phyloP scores from a whole-genome alignment of 2,113 vertebrate genomes.

The Ictidomys tridecemlineatus region DNA sequence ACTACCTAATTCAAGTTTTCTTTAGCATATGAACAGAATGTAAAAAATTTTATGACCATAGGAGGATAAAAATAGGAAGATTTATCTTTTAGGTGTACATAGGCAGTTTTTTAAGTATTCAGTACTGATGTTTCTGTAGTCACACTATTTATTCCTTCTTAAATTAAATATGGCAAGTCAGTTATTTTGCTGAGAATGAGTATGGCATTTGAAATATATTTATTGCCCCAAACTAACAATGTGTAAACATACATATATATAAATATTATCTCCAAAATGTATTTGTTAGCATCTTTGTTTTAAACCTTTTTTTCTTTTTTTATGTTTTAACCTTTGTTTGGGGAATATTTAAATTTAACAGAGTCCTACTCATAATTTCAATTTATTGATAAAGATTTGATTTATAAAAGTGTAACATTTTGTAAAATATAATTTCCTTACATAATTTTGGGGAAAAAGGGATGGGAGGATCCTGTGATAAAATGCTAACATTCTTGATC shows the following conservation, averaged over 20 bases:
- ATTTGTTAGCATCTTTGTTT: constrained; percentile 18
- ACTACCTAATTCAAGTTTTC: constrained; percentile 39
- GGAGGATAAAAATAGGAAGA: background rate
- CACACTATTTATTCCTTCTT: background rate
- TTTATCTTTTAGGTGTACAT: constrained; percentile 23
- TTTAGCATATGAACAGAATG: constrained; percentile 22
- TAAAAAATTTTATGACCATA: constrained; percentile 33
- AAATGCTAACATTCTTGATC: background rate
- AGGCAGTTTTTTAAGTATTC: constrained; percentile 19
- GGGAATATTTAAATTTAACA: constrained; percentile 58
- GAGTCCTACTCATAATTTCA: constrained; percentile 53
- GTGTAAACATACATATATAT: background rate
- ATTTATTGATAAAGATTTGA: constrained; percentile 53
- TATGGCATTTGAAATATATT: constrained; percentile 46
- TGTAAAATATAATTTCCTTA: constrained; percentile 24
- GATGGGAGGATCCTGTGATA: background rate
- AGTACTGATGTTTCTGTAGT: background rate
- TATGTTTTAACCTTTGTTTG: constrained; percentile 46
- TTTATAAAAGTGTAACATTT: background rate
- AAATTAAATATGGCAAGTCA: background rate
- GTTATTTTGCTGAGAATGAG: constrained; percentile 42
- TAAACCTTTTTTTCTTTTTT: background rate
- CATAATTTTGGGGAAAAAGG: background rate
- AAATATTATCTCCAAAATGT: constrained; percentile 35
- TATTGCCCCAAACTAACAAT: background rate